phyloP scores from a whole-genome alignment of 2,113 vertebrate genomes.

The Eudorcas thomsonii region DNA sequence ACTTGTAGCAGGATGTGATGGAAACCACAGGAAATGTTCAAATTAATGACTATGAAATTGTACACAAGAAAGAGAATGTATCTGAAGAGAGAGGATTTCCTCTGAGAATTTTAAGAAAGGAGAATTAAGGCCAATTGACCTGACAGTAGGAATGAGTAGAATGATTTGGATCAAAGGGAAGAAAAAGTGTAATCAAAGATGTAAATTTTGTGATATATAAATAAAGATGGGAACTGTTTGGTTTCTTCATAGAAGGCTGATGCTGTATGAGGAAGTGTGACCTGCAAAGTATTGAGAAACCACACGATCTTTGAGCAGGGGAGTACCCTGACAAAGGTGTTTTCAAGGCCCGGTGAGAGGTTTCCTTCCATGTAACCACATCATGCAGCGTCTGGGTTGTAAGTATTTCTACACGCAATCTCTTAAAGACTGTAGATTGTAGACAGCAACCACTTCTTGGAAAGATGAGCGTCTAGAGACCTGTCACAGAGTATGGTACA shows the following conservation, averaged over 20 bases:
- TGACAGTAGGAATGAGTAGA: neutral
- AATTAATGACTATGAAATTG: neutral
- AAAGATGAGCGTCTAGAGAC: neutral
- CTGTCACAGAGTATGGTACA: neutral
- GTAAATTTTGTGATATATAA: neutral
- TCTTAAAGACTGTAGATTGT: neutral
- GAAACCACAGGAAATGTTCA: neutral
- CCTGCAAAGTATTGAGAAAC: neutral
- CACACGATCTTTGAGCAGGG: neutral
- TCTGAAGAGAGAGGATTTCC: neutral
- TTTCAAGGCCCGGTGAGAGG: neutral
- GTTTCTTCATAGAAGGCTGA: neutral
- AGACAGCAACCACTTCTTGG: neutral
- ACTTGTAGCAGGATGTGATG: neutral
- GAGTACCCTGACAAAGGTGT: neutral
- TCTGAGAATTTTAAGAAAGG: neutral
- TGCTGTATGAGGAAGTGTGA: neutral
- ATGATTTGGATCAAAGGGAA: neutral
- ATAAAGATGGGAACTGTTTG: neutral
- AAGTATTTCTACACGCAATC: neutral
- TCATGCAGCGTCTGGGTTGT: fast-evolving
- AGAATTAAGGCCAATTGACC: neutral
- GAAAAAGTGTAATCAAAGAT: neutral
- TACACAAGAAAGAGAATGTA: neutral
- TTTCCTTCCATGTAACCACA: neutral